Base-by-base conservation (phyloP, 2,113 vertebrate species). In the Prietella phreatophila region DNA sequence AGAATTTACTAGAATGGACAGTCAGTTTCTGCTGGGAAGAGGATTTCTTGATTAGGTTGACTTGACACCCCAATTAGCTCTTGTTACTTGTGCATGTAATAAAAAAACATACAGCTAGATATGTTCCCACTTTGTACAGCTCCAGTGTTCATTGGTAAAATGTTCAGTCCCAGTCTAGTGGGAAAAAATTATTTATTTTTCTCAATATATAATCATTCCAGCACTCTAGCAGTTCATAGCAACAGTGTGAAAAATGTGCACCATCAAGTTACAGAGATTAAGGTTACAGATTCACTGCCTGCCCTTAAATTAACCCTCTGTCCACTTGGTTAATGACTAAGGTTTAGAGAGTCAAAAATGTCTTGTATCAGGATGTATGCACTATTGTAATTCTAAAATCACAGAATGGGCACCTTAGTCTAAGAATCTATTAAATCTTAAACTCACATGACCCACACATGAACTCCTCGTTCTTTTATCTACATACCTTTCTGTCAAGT, bases 251-350 rank as follows among this genome's bases (percentile, higher is more conserved):
- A 88, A 58, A 58, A 55, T 67, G 33, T 53, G 56, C 22, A 56
- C 25, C 39, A 63, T 27, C 56, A 86, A 13, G 73, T 63, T 56
- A 14, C 39, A 53, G 25, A 85, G 63, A 85, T 88, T 85, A 53
- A 73, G 87, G 55, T 88, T 82, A 88, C 14, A n/a, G 56, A 67
- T 76, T 82, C 56, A 86, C 6, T 47, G 56, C 30, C 71, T 50
- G 27, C 42, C 42, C 53, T 30, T 47, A 78, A 78, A 86, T 39
- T n/a, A 84, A 79, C 27, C 53, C 39, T 22, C 71, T 69, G 13
- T 53, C 75, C 27, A 84, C 55, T 53, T 80, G 65, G 65, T 56
- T 80, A 80, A 80, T 50, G 39, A 56, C 78, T 80, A 55, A 15
- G 15, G 27, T n/a, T 80, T 20, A 6, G 10, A 55, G 8, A 30